Evolutionary conservation across 2,797 vertebrate species (phyloP).

Genomic region (Chanos chanos): DNA sequence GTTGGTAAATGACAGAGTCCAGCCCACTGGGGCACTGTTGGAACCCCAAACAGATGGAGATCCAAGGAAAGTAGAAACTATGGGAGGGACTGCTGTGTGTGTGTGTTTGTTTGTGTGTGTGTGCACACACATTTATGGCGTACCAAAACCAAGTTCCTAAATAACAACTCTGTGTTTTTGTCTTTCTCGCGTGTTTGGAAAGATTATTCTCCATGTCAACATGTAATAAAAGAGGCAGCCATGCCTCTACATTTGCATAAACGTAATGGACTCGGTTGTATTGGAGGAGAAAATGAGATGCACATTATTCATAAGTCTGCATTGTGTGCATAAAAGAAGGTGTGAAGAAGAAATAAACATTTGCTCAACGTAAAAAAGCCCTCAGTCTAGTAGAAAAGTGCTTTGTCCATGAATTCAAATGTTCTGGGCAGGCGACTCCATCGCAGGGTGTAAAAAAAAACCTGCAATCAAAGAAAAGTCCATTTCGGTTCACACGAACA

Average conservation of each 20-base stretch:
- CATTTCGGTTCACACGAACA: conserved; percentile 3
- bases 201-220: not conserved
- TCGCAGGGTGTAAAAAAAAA: conserved; percentile 9
- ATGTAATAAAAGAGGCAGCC: not conserved
- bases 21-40: conserved; percentile 12
- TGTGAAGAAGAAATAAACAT: conserved; percentile 18
- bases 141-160: conserved; percentile 2
- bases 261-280: conserved; percentile 20
- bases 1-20: conserved; percentile 30
- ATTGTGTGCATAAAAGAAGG: conserved; percentile 19
- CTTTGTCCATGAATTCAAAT: conserved; percentile 18
- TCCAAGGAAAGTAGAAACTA: conserved; percentile 13
- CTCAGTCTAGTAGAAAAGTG: conserved; percentile 3
- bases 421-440: conserved; percentile 23
- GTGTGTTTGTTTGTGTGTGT: not conserved
- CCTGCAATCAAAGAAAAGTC: conserved; percentile 13
- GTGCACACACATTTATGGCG: not conserved
- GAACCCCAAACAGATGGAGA: conserved; percentile 27
- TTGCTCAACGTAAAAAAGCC: conserved; percentile 13
- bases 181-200: conserved; percentile 13
- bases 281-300: conserved; percentile 28
- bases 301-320: conserved; percentile 30
- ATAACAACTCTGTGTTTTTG: conserved; percentile 5
- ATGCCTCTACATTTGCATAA: conserved; percentile 4
- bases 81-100: not conserved